These are phyloP conservation scores for Oscarella lobularis DNA, from an alignment of 37 sponge, comb jelly and placozoan species.

Conservation along the genomic window DNA sequence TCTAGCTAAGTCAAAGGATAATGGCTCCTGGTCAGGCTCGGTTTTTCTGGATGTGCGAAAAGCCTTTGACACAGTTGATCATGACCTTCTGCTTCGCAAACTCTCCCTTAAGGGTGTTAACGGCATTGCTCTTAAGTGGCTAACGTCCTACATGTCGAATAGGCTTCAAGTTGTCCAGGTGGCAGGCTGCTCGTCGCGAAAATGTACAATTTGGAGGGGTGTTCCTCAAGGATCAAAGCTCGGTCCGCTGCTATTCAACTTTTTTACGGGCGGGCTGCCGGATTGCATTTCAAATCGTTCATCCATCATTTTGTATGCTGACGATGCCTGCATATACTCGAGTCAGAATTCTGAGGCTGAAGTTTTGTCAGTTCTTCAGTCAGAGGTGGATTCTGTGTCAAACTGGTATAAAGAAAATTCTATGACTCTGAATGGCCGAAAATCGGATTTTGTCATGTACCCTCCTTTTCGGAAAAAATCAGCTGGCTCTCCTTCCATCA, in stretches of 20 bases:
- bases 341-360: neutral
- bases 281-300: neutral
- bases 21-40: neutral
- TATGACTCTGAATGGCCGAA: neutral
- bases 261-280: conserved; percentile 2
- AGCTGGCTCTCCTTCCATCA: too few species aligned
- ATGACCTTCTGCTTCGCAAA: neutral
- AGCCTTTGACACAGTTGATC: conserved; percentile 11
- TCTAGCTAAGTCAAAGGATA: neutral
- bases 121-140: neutral
- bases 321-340: neutral
- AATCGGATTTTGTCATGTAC: neutral
- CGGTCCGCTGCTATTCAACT: conserved; percentile 1
- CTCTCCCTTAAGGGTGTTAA: conserved; percentile 1
- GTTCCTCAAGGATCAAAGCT: conserved; percentile 13
- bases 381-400: neutral
- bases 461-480: neutral
- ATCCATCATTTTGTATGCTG: neutral
- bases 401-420: neutral
- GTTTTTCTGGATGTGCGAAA: conserved; percentile 2
- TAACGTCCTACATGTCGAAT: neutral
- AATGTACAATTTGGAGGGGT: neutral
- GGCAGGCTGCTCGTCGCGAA: neutral
- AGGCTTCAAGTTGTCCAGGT: conserved; percentile 5
- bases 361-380: neutral